Evolutionary conservation across 2,113 vertebrate species (phyloP), one percentile per base, ranked within the genome.

Genomic region (Limnothrissa miodon): DNA sequence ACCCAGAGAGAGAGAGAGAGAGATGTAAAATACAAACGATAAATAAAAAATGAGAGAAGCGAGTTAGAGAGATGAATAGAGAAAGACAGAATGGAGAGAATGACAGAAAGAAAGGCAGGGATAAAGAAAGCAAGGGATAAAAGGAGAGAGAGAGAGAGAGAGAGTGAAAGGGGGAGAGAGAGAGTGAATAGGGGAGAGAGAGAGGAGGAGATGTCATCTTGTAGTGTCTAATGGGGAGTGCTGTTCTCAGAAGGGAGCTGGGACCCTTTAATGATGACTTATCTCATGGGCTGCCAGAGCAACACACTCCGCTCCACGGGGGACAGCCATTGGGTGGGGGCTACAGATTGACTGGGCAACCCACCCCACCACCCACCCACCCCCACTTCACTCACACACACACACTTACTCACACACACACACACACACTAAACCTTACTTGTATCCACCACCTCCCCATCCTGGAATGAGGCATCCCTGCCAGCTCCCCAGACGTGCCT

Each of bases 261-360:
- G 7, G 29, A 70, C 79, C 82, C 81, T 85, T 81, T 83, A 83
- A 83, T 39, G n/a, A 80, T 81, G 83, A 86, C 83, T 86, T 80
- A 85, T 86, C 82, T 80, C 56, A 80, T 79, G 79, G 45, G 17
- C 21, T 74, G 45, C 44, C 44, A 78, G 80, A 83, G 74, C 5
- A 80, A 79, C 87, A 82, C 79, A 78, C 45, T 51, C 78, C n/a
- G 33, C 78, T 46, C 78, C 6, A 80, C 80, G 45, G 83, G 85
- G 25, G 85, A 39, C 66, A 1, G 25, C 11, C 11, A 33, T 36
- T 0, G n/a, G 62, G 62, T 70, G 62, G 29, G 62, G 62, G 62
- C 62, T 36, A 39, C 66, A 74, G 29, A 74, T 74, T 74, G 66
- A 74, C 29, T 33, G 66, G 36, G 10, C 11, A 33, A 74, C 66